Conservation (phyloP, 35 echinoderm and acorn worm genomes). For the Heliocidaris tuberculata region DNA sequence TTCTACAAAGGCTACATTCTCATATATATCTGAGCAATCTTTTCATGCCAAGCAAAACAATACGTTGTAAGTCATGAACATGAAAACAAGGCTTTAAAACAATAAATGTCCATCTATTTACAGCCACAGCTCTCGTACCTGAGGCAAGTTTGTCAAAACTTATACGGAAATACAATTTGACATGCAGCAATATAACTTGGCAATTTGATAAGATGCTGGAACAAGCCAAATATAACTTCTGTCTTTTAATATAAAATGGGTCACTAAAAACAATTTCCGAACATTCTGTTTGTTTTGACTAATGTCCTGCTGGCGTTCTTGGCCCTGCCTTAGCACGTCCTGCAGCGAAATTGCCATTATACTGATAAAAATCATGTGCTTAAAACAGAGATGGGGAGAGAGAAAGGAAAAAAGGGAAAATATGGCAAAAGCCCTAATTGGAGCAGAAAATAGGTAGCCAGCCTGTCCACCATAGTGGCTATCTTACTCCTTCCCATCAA, state of each 20-base stretch:
- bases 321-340: neutral
- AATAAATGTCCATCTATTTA: neutral
- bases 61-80: no score
- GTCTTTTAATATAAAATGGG: neutral
- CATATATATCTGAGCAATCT: neutral
- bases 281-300: neutral
- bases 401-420: neutral
- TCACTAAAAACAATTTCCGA: neutral
- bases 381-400: neutral
- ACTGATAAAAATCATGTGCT: neutral
- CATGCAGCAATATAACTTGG: neutral
- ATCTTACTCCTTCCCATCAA: neutral
- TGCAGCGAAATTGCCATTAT: neutral
- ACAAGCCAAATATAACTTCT: neutral
- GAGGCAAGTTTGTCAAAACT: neutral
- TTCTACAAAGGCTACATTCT: no score
- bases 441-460: constrained; percentile 8
- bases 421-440: constrained; percentile 28
- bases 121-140: neutral
- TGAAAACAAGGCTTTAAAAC: neutral
- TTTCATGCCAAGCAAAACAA: neutral
- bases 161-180: neutral
- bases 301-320: neutral
- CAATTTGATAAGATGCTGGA: neutral
- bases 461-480: neutral